Base-by-base conservation (phyloP, 2,113 vertebrate genomes). In the Carettochelys insculpta region DNA sequence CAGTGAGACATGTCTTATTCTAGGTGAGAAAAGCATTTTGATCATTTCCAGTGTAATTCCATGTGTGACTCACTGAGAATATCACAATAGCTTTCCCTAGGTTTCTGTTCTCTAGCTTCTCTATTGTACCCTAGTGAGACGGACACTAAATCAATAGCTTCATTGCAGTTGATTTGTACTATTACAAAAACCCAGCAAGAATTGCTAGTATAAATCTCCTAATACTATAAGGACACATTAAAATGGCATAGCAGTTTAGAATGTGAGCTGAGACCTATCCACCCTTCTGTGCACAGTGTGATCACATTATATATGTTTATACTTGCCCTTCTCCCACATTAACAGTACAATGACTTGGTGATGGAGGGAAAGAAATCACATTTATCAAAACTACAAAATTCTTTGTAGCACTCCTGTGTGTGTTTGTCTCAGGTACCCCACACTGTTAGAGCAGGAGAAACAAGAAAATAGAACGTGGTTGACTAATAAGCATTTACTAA, bases 201-300 rank as follows among this genome's bases (percentile, higher is more conserved):
- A 77, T 56, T 87, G 82, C 87, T 76, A 3, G 12, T 89, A 94
- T 95, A 89, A 94, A 94, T 96, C 95, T 94, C 82, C 79, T 58
- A 68, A 86, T 88, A 82, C 89, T 53, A 3, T 45, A 82, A 93
- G 45, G 94, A 75, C 75, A 94, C 51, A 50, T 87, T 83, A 89
- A 48, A 94, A 80, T 7, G 43, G 90, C 92, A 93, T 73, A 47
- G 4, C 80, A 43, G 19, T 34, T 92, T 79, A 5, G 92, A 90
- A 53, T 81, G 86, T 92, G 86, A 47, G 76, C 27, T 45, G 80
- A 77, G 84, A 91, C 83, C 92, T 89, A 77, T 3, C 88, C 17
- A 51, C 80, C 80, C 92, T 88, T 80, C 87, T 93, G 92, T 92
- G 92, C 9, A 0, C 79, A 48, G 47, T 31, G 41, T 54, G 87